phyloP scores from a whole-genome alignment of 2,113 vertebrate genomes.

The Nothocercus nigrocapillus region DNA sequence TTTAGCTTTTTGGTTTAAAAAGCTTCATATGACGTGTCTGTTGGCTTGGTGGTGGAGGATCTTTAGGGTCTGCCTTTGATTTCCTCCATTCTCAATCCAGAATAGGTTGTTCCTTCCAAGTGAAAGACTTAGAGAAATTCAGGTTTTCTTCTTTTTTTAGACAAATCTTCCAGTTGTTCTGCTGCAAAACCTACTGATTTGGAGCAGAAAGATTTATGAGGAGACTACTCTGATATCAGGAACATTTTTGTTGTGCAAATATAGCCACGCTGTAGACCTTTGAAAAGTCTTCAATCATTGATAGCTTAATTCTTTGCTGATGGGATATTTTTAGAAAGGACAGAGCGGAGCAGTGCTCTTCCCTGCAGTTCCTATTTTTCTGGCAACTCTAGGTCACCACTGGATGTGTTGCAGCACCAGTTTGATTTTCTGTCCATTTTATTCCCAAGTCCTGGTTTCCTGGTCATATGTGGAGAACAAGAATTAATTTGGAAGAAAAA shows the following conservation, averaged over 20 bases:
- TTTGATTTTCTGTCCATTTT: background rate
- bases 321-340: background rate
- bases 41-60: background rate
- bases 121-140: background rate
- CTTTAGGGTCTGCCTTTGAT: background rate
- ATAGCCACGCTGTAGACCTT: background rate
- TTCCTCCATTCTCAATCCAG: background rate
- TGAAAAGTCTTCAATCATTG: background rate
- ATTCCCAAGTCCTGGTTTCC: background rate
- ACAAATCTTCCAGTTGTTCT: fast-evolving
- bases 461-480: background rate
- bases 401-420: background rate
- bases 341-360: background rate
- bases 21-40: background rate
- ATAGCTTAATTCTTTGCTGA: background rate
- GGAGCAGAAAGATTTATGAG: background rate
- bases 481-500: background rate
- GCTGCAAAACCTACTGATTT: background rate
- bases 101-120: background rate
- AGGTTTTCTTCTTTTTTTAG: fast-evolving
- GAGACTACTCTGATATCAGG: background rate
- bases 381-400: background rate
- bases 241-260: background rate
- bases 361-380: background rate
- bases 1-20: background rate